A percentile compares a stretch with the other conserved stretches of the same genome.
Evolutionary conservation across 2,888 invertebrate species (phyloP).

Genomic region (Microplitis manilae): DNA sequence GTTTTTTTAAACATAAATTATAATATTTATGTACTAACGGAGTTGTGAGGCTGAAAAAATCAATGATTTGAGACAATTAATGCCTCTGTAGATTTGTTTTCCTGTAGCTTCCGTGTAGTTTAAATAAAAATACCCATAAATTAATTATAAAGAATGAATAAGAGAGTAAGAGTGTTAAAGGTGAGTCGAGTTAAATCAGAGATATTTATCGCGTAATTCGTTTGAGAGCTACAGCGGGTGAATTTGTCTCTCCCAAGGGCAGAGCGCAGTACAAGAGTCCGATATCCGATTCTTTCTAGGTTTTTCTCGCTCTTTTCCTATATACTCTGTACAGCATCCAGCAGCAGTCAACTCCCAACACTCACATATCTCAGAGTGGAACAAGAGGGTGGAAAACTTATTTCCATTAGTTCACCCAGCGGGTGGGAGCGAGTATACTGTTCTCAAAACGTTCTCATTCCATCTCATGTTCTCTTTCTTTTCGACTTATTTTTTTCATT

Average conservation of each 20-base stretch:
- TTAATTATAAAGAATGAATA: not conserved
- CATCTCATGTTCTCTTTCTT: constrained; percentile 23
- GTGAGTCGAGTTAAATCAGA: constrained; percentile 51
- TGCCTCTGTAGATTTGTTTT: no score
- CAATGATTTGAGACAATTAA: no score
- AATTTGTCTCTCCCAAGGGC: constrained; percentile 49
- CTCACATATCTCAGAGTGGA: constrained; percentile 28
- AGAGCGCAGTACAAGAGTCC: constrained; percentile 2
- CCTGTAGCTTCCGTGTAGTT: no score
- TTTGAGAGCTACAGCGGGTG: constrained; percentile 54
- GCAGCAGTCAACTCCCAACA: constrained; percentile 30
- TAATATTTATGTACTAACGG: no score
- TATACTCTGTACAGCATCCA: constrained; percentile 24
- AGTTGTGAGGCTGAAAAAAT: no score
- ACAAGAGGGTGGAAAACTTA: constrained; percentile 55
- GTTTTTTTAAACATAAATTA: no score
- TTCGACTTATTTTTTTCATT: not conserved
- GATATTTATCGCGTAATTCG: constrained; percentile 62
- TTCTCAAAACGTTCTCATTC: constrained; percentile 15
- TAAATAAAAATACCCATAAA: not conserved
- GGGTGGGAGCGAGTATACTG: constrained; percentile 23
- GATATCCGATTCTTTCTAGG: constrained; percentile 31
- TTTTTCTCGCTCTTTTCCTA: constrained; percentile 19
- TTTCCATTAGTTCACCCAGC: constrained; percentile 58
- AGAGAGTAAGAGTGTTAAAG: constrained; percentile 8